Base-by-base conservation (phyloP, 2,797 vertebrate genomes). In the Pipistrellus nathusii region DNA sequence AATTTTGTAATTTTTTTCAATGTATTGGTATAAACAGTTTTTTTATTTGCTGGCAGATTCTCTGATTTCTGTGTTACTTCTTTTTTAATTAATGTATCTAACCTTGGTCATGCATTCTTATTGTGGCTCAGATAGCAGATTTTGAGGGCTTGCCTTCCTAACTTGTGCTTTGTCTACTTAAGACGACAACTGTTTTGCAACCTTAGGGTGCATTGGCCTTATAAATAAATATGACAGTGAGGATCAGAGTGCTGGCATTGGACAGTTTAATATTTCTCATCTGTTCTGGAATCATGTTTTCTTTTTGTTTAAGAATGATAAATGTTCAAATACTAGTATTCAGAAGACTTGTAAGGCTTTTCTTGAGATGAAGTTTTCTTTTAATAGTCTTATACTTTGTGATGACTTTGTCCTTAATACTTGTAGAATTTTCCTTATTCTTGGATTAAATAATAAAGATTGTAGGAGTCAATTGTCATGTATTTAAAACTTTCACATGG, bases 1-100 rank as follows among this genome's bases (percentile, higher is more conserved):
- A 68, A 77, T 85, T 88, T 93, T 86, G 3, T 75, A 62, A 25
- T 53, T 93, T 95, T 77, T 77, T 62, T 80, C 18, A 21, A 21
- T 91, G 3, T 68, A 57, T 72, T 69, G 15, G 27, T 78, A 23
- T 32, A 44, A 77, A 46, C 11, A 53, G n/a, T 88, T 91, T 88
- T 86, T 20, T 64, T 93, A 57, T 27, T 51, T 71, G 38, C 25
- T 8, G 38, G n/a, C 44, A 88, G 57, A 73, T 82, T 86, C 46
- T 78, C 35, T 92, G 46, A 32, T 69, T 82, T 85, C 62, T 66
- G 12, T 88, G 17, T 68, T 89, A 69, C 12, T 72, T 64, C 32
- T 25, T 91, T 87, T 81, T 85, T 53, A 73, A 53, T 51, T 44
- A 81, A 41, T 71, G 4, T 48, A 23, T 11, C 41, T 85, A 7